These are phyloP conservation scores for Nesospiza acunhae DNA, from an alignment of 2,113 vertebrate species.

Conservation along the genomic window DNA sequence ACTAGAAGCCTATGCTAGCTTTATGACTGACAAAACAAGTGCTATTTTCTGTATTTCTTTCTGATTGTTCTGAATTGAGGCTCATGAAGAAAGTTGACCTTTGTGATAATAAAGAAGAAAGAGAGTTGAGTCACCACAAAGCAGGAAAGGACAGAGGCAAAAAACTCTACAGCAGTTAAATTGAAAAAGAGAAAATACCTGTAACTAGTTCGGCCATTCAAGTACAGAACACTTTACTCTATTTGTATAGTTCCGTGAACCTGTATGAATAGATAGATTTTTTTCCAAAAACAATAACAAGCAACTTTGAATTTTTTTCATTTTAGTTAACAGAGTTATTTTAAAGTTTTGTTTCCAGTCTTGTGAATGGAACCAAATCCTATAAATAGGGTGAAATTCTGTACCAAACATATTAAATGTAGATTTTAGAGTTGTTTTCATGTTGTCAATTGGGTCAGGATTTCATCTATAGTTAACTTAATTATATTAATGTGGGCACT, in stretches of 20 bases:
- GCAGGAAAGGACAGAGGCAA: not conserved
- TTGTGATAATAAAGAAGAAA: not conserved
- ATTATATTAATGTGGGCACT: not conserved
- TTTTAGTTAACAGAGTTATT: not conserved
- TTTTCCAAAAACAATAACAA: not conserved
- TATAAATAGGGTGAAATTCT: not conserved
- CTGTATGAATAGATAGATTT: not conserved
- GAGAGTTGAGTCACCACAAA: not conserved
- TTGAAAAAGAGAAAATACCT: not conserved
- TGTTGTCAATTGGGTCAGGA: not conserved
- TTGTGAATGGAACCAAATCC: not conserved
- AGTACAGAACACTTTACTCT: not conserved
- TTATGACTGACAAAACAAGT: conserved; percentile 12
- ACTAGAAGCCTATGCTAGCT: not conserved
- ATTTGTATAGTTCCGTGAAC: not conserved
- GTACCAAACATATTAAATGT: not conserved
- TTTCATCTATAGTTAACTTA: not conserved
- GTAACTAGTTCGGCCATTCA: not conserved
- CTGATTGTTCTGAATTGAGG: not conserved
- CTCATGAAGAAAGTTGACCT: conserved; percentile 13
- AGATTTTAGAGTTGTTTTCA: not conserved
- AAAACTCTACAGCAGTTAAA: not conserved
- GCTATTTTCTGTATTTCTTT: conserved; percentile 25
- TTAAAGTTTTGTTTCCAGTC: not conserved
- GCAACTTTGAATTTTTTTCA: not conserved